phyloP scores from a whole-genome alignment of 2,113 vertebrate genomes.

The Nymphicus hollandicus region DNA sequence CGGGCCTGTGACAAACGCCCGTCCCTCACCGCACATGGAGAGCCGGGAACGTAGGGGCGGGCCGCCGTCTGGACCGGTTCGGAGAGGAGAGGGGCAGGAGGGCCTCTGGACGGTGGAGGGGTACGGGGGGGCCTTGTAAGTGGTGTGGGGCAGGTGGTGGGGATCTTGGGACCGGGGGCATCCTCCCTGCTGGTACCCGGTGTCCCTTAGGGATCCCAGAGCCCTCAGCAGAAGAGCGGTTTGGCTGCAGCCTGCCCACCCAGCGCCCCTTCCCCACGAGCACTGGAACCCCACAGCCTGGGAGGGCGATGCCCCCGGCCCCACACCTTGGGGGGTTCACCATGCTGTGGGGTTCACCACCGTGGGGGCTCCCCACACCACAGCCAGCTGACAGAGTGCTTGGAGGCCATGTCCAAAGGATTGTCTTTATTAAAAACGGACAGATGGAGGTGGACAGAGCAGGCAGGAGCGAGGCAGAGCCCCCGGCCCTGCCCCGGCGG shows the following conservation, averaged over 20 bases:
- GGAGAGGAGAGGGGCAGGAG: not conserved
- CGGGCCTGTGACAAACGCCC: not conserved
- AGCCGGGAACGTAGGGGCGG: too few species aligned
- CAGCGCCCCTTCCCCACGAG: not conserved
- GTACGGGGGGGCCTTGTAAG: fast-evolving
- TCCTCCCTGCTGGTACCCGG: not conserved
- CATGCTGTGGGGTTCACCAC: not conserved
- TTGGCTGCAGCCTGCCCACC: not conserved
- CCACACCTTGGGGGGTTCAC: not conserved
- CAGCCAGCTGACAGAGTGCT: not conserved
- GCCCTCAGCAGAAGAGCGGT: not conserved
- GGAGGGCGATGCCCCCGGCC: too few species aligned
- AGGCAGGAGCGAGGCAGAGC: not conserved
- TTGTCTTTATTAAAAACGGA: constrained; percentile 39
- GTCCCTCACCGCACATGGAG: not conserved
- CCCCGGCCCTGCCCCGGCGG: fast-evolving
- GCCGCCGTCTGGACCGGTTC: not conserved
- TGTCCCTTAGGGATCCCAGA: not conserved
- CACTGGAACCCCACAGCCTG: fast-evolving
- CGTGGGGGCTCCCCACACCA: fast-evolving
- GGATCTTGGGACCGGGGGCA: not conserved
- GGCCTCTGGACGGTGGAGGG: not conserved
- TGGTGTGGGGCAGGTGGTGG: fast-evolving
- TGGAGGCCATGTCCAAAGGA: not conserved
- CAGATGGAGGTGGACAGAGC: not conserved